A percentile compares a stretch with the other conserved stretches of the same genome.
Conservation (phyloP, 2,888 invertebrate genomes). For the Caenorhabditis uteleia region DNA sequence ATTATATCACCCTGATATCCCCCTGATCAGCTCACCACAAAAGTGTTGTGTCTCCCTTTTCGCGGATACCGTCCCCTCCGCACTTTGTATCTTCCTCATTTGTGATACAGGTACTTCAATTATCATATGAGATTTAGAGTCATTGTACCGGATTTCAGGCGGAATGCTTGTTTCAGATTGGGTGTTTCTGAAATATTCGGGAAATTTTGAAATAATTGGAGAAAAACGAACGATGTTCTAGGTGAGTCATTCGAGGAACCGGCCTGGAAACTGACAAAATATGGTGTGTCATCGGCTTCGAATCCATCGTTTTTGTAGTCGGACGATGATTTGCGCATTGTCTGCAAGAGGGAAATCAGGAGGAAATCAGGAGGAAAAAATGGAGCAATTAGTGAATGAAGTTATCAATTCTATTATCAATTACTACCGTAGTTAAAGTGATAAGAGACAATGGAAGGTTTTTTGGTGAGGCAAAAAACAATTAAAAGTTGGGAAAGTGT, state of each 20-base stretch:
- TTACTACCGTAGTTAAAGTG: too few species aligned
- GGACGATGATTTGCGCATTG: conserved; percentile 1
- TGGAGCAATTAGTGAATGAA: too few species aligned
- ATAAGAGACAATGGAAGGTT: too few species aligned
- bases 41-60: conserved; percentile 59
- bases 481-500: too few species aligned
- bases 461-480: too few species aligned
- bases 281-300: conserved; percentile 19
- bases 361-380: too few species aligned
- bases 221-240: conserved; percentile 7
- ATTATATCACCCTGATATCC: not conserved
- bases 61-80: conserved; percentile 50
- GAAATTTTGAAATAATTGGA: too few species aligned
- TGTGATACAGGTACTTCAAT: conserved; percentile 55
- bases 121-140: conserved; percentile 22
- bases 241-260: conserved; percentile 14
- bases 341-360: too few species aligned
- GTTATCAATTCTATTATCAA: too few species aligned
- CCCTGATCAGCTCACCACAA: conserved; percentile 44
- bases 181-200: too few species aligned
- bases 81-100: conserved; percentile 45
- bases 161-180: too few species aligned
- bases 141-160: conserved; percentile 15
- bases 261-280: conserved; percentile 19
- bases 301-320: conserved; percentile 17